These are phyloP conservation scores for Hassar affinis DNA, from an alignment of 2,113 vertebrate species.

Conservation along the genomic window DNA sequence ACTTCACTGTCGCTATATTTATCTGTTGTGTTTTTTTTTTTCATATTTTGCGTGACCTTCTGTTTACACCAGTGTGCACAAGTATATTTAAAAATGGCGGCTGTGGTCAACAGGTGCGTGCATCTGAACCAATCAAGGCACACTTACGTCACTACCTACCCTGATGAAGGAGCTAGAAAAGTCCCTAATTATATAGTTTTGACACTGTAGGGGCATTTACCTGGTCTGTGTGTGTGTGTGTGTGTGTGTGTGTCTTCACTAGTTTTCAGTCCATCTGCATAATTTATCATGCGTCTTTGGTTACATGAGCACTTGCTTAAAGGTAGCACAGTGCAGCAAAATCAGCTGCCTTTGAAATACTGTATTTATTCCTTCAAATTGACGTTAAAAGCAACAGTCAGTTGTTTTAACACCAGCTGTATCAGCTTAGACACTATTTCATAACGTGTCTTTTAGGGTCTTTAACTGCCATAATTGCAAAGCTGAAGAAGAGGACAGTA, in stretches of 20 bases:
- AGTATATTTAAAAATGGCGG: no score
- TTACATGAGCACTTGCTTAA: conserved; percentile 63
- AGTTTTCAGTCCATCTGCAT: conserved; percentile 51
- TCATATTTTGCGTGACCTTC: no score
- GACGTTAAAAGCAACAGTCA: conserved; percentile 61
- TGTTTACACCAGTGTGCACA: no score
- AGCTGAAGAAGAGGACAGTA: background rate
- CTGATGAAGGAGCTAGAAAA: no score
- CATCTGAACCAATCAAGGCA: no score
- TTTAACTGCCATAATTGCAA: conserved; percentile 39
- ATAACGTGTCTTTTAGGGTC: conserved; percentile 8
- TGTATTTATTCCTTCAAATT: conserved; percentile 58
- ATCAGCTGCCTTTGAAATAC: conserved; percentile 67
- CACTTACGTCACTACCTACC: no score
- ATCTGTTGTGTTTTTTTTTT: no score
- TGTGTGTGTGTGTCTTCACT: conserved; percentile 17
- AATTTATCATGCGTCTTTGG: conserved; percentile 66
- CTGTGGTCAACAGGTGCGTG: no score
- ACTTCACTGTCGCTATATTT: no score
- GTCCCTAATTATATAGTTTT: no score
- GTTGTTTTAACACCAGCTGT: conserved; percentile 49
- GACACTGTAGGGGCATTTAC: background rate
- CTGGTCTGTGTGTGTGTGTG: conserved; percentile 31
- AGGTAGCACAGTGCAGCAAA: conserved; percentile 61
- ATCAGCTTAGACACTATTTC: background rate